Evolutionary conservation across 2,888 invertebrate species (phyloP).

Genomic region (Disparrhopalites patrizii): DNA sequence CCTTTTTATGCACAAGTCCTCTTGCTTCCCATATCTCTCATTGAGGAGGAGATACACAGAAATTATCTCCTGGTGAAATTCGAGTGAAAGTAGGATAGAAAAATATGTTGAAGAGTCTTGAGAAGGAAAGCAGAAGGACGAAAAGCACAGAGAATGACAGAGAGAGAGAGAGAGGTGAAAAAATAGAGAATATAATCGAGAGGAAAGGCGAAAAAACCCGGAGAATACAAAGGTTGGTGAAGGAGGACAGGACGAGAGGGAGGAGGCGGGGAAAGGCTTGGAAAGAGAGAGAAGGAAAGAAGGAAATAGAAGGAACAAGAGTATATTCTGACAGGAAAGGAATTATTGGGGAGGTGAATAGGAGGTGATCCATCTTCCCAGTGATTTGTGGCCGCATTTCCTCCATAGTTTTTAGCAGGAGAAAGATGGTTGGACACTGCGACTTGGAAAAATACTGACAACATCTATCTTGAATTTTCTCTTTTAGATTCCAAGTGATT

Average conservation of each 20-base stretch:
- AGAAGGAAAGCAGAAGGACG: too few relatives aligned
- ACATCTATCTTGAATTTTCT: slow-evolving; percentile 25
- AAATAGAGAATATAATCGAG: background rate
- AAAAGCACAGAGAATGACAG: too few relatives aligned
- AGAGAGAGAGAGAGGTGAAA: too few relatives aligned
- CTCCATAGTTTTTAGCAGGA: slow-evolving; percentile 9
- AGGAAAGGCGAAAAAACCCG: background rate
- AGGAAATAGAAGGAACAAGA: background rate
- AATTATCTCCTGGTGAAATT: too few relatives aligned
- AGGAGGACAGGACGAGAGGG: background rate
- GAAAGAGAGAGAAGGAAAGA: background rate
- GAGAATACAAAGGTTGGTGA: background rate
- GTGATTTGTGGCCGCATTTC: slow-evolving; percentile 27
- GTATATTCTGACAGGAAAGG: slow-evolving; percentile 22
- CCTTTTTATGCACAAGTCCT: too few relatives aligned
- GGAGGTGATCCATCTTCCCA: slow-evolving; percentile 32
- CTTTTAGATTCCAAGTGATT: background rate
- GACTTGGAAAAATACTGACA: slow-evolving; percentile 23
- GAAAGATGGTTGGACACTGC: slow-evolving; percentile 10
- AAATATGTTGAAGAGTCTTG: too few relatives aligned
- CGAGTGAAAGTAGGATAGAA: too few relatives aligned
- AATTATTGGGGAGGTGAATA: slow-evolving; percentile 32
- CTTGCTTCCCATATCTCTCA: too few relatives aligned
- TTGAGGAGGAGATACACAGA: too few relatives aligned
- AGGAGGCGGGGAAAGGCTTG: background rate